Conservation (phyloP, 2,888 invertebrate species). For the Horisme vitalbata region DNA sequence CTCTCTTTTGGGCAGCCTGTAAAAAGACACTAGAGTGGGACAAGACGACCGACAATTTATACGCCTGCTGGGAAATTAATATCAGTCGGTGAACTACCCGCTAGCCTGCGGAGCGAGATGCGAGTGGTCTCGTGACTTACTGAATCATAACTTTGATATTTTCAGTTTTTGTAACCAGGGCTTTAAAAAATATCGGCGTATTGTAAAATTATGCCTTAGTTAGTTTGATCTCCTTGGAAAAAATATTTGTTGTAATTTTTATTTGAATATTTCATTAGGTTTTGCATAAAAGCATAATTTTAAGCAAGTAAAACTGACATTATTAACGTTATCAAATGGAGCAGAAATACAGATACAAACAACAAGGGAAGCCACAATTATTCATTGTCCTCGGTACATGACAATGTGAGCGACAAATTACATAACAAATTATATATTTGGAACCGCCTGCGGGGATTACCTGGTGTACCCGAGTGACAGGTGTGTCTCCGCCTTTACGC, state of each 20-base stretch:
- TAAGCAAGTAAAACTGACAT: neutral
- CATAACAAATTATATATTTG: slow-evolving; percentile 39
- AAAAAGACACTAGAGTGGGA: slow-evolving; percentile 14
- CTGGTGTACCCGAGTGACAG: slow-evolving; percentile 42
- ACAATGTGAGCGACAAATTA: slow-evolving; percentile 55
- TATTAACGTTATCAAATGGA: slow-evolving; percentile 17
- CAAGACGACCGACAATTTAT: slow-evolving; percentile 62
- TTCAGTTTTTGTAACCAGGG: neutral
- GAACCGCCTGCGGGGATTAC: slow-evolving; percentile 27
- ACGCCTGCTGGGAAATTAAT: slow-evolving; percentile 77
- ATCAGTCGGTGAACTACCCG: slow-evolving; percentile 58
- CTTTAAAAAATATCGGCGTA: too few species aligned
- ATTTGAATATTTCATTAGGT: too few species aligned
- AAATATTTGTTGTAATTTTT: too few species aligned
- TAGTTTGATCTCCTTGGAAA: too few species aligned
- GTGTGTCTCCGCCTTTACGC: slow-evolving; percentile 40
- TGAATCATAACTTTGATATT: neutral
- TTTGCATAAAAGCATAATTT: neutral
- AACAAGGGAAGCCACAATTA: slow-evolving; percentile 41
- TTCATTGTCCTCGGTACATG: slow-evolving; percentile 37
- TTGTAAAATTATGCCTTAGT: too few species aligned
- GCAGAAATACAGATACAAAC: slow-evolving; percentile 20
- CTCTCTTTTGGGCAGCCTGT: slow-evolving; percentile 17
- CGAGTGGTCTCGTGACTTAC: slow-evolving; percentile 2
- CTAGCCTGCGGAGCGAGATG: slow-evolving; percentile 6